Conservation (phyloP, 2,113 vertebrate species). For the Seriola aureovittata region DNA sequence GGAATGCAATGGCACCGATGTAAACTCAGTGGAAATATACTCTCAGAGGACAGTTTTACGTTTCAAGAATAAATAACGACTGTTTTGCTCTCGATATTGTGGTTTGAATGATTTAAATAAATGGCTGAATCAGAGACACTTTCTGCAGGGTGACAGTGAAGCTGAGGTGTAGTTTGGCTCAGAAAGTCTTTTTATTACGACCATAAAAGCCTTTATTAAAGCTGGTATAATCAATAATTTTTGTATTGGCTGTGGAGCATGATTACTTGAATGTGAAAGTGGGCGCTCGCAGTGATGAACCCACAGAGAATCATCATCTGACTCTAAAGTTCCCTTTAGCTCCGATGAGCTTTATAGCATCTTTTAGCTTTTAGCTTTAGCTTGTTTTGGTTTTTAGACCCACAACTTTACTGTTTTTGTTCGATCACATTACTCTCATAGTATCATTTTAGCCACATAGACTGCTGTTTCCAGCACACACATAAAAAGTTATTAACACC, state of each 20-base stretch:
- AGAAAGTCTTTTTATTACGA: background rate
- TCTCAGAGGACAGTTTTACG: constrained; percentile 10
- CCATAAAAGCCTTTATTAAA: background rate
- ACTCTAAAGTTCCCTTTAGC: no score
- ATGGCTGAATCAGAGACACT: background rate
- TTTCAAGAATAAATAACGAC: constrained; percentile 24
- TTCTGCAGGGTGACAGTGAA: background rate
- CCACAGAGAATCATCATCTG: no score
- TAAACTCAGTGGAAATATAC: constrained; percentile 46
- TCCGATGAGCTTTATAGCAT: no score
- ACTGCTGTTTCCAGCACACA: no score
- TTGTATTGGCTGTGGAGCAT: background rate
- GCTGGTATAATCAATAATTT: background rate
- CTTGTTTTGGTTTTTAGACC: no score
- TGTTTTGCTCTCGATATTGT: background rate
- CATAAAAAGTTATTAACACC: no score
- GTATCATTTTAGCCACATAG: no score
- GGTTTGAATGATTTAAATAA: constrained; percentile 36
- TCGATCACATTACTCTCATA: no score
- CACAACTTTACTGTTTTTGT: no score
- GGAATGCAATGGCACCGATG: constrained; percentile 38
- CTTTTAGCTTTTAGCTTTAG: no score
- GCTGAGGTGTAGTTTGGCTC: background rate
- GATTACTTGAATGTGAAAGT: background rate
- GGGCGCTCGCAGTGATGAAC: background rate